Evolutionary conservation across 2,888 invertebrate species (phyloP), one percentile per base, ranked within the genome.

Genomic region (Gari tellinella): DNA sequence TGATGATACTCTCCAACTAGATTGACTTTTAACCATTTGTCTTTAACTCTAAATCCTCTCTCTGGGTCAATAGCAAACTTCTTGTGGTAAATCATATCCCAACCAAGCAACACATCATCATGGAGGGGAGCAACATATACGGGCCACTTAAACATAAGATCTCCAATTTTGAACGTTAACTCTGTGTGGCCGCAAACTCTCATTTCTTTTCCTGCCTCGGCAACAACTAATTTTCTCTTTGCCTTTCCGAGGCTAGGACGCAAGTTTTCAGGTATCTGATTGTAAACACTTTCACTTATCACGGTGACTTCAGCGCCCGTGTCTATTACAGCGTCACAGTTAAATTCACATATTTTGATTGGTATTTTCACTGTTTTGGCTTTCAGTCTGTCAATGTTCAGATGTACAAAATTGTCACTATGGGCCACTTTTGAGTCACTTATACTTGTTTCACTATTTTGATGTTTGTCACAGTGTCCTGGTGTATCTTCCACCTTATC

Each of bases 51-150:
- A 7, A 70, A 19, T 21, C 69, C 69, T 38, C 53, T 60, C 19
- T 40, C 45, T n/a, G 70, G 60, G 23, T 65, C 56, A 12, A 70
- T 58, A 5, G 60, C 58, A 10, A 68, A 23, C 14, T 70, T 55
- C 15, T 51, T 31, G n/a, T 58, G 52, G 45, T 43, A 41, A 12
- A 66, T 51, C 0, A 72, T 19, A 56, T 76, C 70, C 49, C 52
- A 60, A 14, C 63, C 72, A 0, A 76, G 51, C 14, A 72, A 23
- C 25, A 76, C 14, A 3, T 58, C 46, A 46, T 76, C 67, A 5
- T 48, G 17, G 2, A 64, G 63, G 2, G 70, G 75, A 1, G 70
- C 75, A 1, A 70, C 63, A 63, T 63, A 58, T 31, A 75, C 62
- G n/a, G 41, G 31, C 64, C 63, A 66, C 1, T 37, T 45, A 57